Conservation (phyloP, 2,888 invertebrate species). For the Cartodere bifasciata region DNA sequence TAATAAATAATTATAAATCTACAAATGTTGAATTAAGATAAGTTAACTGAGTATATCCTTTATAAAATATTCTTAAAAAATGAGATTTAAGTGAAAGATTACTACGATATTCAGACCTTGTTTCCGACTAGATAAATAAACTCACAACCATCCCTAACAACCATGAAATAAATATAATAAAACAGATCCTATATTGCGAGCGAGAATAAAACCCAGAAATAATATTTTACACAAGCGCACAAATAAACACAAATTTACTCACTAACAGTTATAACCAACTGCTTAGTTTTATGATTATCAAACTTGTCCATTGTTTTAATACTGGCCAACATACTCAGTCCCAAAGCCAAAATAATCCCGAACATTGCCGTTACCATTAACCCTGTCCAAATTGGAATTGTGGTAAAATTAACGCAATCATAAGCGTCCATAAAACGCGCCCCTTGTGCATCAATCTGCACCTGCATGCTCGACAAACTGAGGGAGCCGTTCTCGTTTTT, state of each 20-base stretch:
- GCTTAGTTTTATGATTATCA: slow-evolving; percentile 71
- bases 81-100: too few species aligned
- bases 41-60: too few species aligned
- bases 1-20: too few species aligned
- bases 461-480: slow-evolving; percentile 32
- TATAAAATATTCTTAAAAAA: too few species aligned
- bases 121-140: too few species aligned
- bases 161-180: too few species aligned
- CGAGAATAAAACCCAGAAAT: background rate
- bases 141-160: too few species aligned
- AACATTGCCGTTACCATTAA: slow-evolving; percentile 51
- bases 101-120: too few species aligned
- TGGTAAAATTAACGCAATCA: slow-evolving; percentile 65
- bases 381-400: slow-evolving; percentile 61
- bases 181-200: background rate
- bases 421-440: slow-evolving; percentile 43
- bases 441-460: slow-evolving; percentile 33
- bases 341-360: slow-evolving; percentile 49
- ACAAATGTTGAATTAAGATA: too few species aligned
- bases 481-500: slow-evolving; percentile 24
- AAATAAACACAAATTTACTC: slow-evolving; percentile 22
- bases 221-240: background rate
- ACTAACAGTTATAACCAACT: slow-evolving; percentile 43
- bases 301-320: slow-evolving; percentile 73
- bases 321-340: slow-evolving; percentile 53